Conservation (phyloP, 2,888 invertebrate genomes). For the Sympetrum striolatum region DNA sequence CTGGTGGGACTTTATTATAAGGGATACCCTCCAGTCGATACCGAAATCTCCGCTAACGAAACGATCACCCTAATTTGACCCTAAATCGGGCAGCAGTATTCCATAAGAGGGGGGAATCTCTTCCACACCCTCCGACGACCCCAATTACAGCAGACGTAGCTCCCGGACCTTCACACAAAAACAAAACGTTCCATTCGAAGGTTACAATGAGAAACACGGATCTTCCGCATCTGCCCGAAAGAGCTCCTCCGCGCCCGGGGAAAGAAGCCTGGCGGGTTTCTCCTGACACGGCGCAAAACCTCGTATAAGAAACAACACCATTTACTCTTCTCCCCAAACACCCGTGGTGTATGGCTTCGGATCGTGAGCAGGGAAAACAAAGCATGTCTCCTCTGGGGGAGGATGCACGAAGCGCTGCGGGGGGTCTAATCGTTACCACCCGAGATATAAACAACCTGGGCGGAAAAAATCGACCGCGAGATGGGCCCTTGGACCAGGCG, state of each 20-base stretch:
- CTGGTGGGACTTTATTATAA: no score
- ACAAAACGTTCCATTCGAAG: background rate
- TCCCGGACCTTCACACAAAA: background rate
- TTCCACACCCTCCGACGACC: no score
- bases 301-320: background rate
- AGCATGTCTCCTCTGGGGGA: background rate
- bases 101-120: no score
- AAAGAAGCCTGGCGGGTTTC: background rate
- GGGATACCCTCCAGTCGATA: no score
- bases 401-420: background rate
- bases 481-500: background rate
- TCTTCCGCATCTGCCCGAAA: background rate
- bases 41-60: no score
- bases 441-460: background rate
- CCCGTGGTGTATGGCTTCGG: background rate
- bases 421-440: background rate
- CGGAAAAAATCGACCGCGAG: background rate
- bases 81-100: no score
- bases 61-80: no score
- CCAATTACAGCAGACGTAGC: no score
- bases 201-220: background rate
- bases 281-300: background rate
- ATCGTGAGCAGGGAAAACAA: background rate
- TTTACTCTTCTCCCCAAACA: conserved; percentile 2
- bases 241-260: no score